These are phyloP conservation scores for Ophiodon elongatus DNA, from an alignment of 2,113 vertebrate genomes.

Conservation along the genomic window DNA sequence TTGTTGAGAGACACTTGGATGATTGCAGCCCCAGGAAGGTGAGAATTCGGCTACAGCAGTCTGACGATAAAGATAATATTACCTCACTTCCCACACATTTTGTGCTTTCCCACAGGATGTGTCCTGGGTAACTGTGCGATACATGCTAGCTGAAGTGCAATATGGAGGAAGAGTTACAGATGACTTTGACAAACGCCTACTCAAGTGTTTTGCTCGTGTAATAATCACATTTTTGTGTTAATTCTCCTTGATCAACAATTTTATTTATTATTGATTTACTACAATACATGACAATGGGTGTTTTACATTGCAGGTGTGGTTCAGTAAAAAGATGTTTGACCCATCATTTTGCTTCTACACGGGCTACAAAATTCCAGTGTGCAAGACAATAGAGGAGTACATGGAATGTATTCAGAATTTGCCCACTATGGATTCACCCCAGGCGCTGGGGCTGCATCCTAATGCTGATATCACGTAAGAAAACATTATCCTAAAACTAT, in stretches of 20 bases:
- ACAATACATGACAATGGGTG: not conserved
- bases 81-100: not conserved
- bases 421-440: slow-evolving; percentile 50
- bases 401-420: slow-evolving; percentile 56
- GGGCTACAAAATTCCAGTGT: slow-evolving; percentile 59
- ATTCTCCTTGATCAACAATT: not conserved
- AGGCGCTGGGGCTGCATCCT: slow-evolving; percentile 60
- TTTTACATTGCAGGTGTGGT: slow-evolving; percentile 62
- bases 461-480: slow-evolving; percentile 69
- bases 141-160: slow-evolving; percentile 93
- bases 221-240: slow-evolving; percentile 4
- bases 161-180: slow-evolving; percentile 91
- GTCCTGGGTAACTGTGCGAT: slow-evolving; percentile 90
- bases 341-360: slow-evolving; percentile 59
- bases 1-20: slow-evolving; percentile 91
- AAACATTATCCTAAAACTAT: not conserved
- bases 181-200: slow-evolving; percentile 88
- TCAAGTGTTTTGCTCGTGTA: slow-evolving; percentile 88
- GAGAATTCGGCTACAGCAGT: not conserved
- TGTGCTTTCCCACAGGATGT: slow-evolving; percentile 81
- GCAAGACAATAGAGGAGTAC: slow-evolving; percentile 61
- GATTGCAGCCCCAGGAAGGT: slow-evolving; percentile 87
- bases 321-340: slow-evolving; percentile 65
- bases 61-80: not conserved
- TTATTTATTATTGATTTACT: not conserved